Evolutionary conservation across 2,797 vertebrate species (phyloP).

Genomic region (Coluber constrictor): DNA sequence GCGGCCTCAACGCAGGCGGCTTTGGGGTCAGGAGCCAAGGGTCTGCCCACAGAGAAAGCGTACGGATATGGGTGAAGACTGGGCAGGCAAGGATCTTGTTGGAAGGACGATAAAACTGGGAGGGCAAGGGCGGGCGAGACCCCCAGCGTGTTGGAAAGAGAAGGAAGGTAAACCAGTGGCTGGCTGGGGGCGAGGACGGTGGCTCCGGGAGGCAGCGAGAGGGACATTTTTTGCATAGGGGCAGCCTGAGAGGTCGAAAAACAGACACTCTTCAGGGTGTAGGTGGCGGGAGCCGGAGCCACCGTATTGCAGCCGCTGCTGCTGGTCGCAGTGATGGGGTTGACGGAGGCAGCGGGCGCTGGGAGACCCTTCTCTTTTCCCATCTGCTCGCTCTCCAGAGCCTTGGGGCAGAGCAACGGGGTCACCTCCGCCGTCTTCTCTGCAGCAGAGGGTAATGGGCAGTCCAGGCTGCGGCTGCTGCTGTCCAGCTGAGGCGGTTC

Average conservation of each 20-base stretch:
- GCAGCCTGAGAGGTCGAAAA: conserved; percentile 79
- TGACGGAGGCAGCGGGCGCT: conserved; percentile 37
- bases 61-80: conserved; percentile 86
- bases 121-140: conserved; percentile 87
- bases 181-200: conserved; percentile 85
- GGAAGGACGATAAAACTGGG: conserved; percentile 80
- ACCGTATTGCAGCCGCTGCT: conserved; percentile 67
- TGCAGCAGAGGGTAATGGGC: conserved; percentile 55
- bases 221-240: conserved; percentile 84
- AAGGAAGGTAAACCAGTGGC: conserved; percentile 89
- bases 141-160: conserved; percentile 86
- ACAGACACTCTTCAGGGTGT: conserved; percentile 83
- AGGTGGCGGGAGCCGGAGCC: conserved; percentile 68
- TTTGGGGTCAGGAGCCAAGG: conserved; percentile 82
- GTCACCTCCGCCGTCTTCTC: conserved; percentile 62
- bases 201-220: conserved; percentile 87
- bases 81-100: conserved; percentile 83
- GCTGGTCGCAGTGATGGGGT: neutral
- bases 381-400: conserved; percentile 52
- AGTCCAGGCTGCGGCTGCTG: conserved; percentile 38
- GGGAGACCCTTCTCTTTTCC: conserved; percentile 61
- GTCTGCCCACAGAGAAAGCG: conserved; percentile 82
- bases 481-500: conserved; percentile 49
- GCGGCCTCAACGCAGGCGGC: conserved; percentile 73
- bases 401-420: conserved; percentile 42